phyloP scores from a whole-genome alignment of 2,113 vertebrate species.

The Gymnocephalus cernua region DNA sequence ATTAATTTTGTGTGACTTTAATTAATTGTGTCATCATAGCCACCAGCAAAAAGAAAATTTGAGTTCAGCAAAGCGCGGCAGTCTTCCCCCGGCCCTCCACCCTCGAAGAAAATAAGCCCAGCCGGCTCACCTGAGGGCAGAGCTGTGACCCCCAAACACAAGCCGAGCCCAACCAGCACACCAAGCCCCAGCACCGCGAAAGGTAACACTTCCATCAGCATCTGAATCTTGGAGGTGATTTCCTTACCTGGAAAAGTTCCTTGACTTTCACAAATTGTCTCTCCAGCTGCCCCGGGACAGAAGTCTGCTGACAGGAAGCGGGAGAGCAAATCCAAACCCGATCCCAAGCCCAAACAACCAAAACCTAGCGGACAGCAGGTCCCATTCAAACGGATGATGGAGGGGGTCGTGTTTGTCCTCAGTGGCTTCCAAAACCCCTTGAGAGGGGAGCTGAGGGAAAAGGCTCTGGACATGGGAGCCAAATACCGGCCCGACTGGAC shows the following conservation, averaged over 20 bases:
- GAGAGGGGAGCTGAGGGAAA: conserved; percentile 90
- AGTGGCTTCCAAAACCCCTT: conserved; percentile 95
- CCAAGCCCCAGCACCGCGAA: conserved; percentile 74
- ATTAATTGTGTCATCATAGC: conserved; percentile 60
- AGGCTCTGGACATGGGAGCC: conserved; percentile 91
- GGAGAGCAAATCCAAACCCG: conserved; percentile 61
- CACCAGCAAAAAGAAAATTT: conserved; percentile 89
- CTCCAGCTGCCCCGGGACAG: conserved; percentile 62
- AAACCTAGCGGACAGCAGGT: conserved; percentile 62
- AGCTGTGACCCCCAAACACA: conserved; percentile 70
- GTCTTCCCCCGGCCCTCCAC: conserved; percentile 66
- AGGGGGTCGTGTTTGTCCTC: conserved; percentile 91
- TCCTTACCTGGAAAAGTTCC: not conserved
- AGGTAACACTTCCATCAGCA: conserved; percentile 67
- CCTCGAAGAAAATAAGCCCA: conserved; percentile 76
- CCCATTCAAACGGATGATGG: conserved; percentile 82
- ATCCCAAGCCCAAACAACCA: conserved; percentile 65
- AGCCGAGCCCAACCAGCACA: conserved; percentile 64
- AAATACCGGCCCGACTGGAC: conserved; percentile 92
- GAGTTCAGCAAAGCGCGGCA: conserved; percentile 88
- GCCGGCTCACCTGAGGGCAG: conserved; percentile 72
- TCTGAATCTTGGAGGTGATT: rapidly evolving
- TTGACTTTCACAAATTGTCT: not conserved
- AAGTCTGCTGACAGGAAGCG: conserved; percentile 70
- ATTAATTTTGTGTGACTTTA: no score